Evolutionary conservation across 2,113 vertebrate species (phyloP).

Genomic region (Cromileptes altivelis): DNA sequence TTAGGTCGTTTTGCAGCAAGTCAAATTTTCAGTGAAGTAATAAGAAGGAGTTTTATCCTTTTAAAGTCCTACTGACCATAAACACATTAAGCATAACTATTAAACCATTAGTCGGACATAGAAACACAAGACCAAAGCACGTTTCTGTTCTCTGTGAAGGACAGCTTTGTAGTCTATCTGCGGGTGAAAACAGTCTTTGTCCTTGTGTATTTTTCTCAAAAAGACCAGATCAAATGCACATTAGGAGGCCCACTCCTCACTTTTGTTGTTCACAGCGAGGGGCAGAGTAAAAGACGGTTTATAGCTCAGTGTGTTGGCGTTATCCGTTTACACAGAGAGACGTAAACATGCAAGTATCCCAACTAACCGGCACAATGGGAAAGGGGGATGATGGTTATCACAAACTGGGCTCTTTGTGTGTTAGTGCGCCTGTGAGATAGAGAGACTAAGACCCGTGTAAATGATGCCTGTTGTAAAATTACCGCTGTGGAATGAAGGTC

Average conservation of each 20-base stretch:
- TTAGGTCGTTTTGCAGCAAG: background rate
- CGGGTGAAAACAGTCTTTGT: slow-evolving; percentile 8
- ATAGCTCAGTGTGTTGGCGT: slow-evolving; percentile 42
- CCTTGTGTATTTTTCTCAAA: slow-evolving; percentile 38
- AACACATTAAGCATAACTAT: background rate
- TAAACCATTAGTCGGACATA: background rate
- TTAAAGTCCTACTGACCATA: background rate
- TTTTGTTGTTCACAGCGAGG: slow-evolving; percentile 38
- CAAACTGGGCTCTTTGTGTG: slow-evolving; percentile 20
- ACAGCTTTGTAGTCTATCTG: slow-evolving; percentile 33
- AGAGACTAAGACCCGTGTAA: slow-evolving; percentile 21
- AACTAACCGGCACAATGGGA: background rate
- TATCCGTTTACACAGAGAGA: slow-evolving; percentile 36
- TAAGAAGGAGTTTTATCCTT: background rate
- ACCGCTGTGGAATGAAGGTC: slow-evolving; percentile 40
- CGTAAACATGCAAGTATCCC: slow-evolving; percentile 17
- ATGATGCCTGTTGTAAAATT: slow-evolving; percentile 32
- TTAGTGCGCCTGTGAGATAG: background rate
- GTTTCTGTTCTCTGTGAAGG: slow-evolving; percentile 26
- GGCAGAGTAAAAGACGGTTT: slow-evolving; percentile 22
- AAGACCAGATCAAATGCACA: slow-evolving; percentile 55
- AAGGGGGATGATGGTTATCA: slow-evolving; percentile 13
- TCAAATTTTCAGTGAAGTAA: background rate
- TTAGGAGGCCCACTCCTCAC: slow-evolving; percentile 38
- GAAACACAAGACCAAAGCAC: background rate